phyloP scores from a whole-genome alignment of 2,888 invertebrate species.

The Coelinius sp. region DNA sequence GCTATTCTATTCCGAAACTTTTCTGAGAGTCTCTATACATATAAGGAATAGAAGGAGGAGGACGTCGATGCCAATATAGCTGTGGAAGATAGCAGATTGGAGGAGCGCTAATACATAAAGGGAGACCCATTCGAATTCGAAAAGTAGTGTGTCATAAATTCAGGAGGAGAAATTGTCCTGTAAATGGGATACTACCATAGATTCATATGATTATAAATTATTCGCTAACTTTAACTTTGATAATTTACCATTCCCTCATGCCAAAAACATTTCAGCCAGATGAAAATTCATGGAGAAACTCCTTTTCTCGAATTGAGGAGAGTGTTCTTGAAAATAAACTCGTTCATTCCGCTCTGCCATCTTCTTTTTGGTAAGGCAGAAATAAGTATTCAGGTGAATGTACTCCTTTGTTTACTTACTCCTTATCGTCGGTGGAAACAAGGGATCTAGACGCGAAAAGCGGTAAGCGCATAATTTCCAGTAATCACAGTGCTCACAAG shows the following conservation, averaged over 20 bases:
- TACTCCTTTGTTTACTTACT: constrained; percentile 33
- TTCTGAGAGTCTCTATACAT: background rate
- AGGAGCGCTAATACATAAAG: constrained; percentile 6
- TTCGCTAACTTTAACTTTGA: background rate
- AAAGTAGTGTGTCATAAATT: constrained; percentile 13
- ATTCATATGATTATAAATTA: background rate
- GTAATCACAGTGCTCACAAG: constrained; percentile 35
- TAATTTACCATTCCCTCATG: background rate
- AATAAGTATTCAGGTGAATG: background rate
- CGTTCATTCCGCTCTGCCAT: too few relatives aligned
- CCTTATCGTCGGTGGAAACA: constrained; percentile 30
- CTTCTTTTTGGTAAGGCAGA: background rate
- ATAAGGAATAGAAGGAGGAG: constrained; percentile 7
- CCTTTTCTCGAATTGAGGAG: too few relatives aligned
- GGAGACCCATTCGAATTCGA: background rate
- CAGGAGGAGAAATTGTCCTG: background rate
- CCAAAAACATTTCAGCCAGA: too few relatives aligned
- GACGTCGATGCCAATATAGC: constrained; percentile 3
- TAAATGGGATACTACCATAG: background rate
- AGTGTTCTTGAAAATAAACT: too few relatives aligned
- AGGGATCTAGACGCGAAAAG: constrained; percentile 30
- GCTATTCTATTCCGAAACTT: constrained; percentile 6
- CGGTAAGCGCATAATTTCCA: constrained; percentile 33
- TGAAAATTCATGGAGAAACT: too few relatives aligned
- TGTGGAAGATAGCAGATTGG: background rate